Percentiles rank a stretch among this genome's conserved stretches.
These are phyloP conservation scores for Thymelicus acteon DNA, from an alignment of 2,888 invertebrate species.

Conservation along the genomic window DNA sequence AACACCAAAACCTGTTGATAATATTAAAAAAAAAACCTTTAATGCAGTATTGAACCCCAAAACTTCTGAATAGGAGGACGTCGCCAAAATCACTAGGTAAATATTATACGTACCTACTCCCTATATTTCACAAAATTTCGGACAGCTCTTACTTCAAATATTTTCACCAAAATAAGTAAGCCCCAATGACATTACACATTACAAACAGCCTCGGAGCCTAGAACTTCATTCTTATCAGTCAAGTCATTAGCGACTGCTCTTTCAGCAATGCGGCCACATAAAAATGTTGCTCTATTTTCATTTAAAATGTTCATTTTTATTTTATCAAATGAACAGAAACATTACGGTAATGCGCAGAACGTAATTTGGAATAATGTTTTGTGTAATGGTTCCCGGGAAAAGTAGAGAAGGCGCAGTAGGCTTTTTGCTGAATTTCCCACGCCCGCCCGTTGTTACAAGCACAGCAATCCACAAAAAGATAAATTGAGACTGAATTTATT, in stretches of 20 bases:
- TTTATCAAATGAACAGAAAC: slow-evolving; percentile 71
- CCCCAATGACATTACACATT: slow-evolving; percentile 19
- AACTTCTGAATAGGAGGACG: no score
- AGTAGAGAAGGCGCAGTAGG: slow-evolving; percentile 64
- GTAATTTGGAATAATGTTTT: slow-evolving; percentile 79
- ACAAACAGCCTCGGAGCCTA: slow-evolving; percentile 14
- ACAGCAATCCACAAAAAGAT: slow-evolving; percentile 76
- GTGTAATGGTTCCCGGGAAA: slow-evolving; percentile 69
- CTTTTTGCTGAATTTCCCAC: slow-evolving; percentile 65
- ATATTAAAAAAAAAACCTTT: no score
- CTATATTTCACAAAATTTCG: no score
- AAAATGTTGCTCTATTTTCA: slow-evolving; percentile 42
- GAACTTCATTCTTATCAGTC: slow-evolving; percentile 32
- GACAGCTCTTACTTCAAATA: no score
- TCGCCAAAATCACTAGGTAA: no score
- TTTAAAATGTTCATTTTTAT: slow-evolving; percentile 61
- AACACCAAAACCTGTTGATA: no score
- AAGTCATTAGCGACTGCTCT: slow-evolving; percentile 34
- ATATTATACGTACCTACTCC: no score
- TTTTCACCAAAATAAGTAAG: slow-evolving; percentile 5
- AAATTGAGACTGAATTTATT: slow-evolving; percentile 53
- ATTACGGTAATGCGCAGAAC: slow-evolving; percentile 70
- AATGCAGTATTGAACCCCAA: no score
- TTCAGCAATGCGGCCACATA: slow-evolving; percentile 19
- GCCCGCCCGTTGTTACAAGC: slow-evolving; percentile 60